These are phyloP conservation scores for Pleuronectes platessa DNA, from an alignment of 2,113 vertebrate genomes.

Conservation along the genomic window DNA sequence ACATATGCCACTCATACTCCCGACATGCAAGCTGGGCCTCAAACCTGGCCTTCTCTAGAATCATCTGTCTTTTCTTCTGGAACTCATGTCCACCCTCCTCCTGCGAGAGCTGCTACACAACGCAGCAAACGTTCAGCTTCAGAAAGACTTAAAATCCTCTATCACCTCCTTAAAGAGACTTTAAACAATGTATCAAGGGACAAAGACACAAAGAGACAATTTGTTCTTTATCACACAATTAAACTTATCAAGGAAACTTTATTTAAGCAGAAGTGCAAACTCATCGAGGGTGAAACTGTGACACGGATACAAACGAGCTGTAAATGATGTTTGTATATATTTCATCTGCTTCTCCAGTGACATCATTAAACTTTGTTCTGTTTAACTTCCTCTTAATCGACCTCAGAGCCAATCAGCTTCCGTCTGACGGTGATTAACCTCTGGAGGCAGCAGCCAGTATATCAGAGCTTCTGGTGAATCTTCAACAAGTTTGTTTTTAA, in stretches of 20 bases:
- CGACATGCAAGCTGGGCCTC: slow-evolving; percentile 79
- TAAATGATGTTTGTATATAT: too few relatives aligned
- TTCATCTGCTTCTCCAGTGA: too few relatives aligned
- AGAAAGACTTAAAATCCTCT: neutral
- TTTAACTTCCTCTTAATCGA: too few relatives aligned
- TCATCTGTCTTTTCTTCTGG: slow-evolving; percentile 85
- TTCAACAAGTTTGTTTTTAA: too few relatives aligned
- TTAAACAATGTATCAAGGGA: neutral
- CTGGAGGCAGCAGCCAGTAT: too few relatives aligned
- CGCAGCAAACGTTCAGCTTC: slow-evolving; percentile 56
- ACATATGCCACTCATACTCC: slow-evolving; percentile 79
- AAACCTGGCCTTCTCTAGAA: slow-evolving; percentile 82
- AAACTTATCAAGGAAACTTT: neutral
- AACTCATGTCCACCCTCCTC: slow-evolving; percentile 83
- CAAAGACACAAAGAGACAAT: neutral
- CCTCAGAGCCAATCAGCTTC: too few relatives aligned
- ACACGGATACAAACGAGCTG: too few relatives aligned
- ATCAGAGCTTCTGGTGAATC: too few relatives aligned
- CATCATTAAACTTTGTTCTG: too few relatives aligned
- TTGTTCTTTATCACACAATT: neutral
- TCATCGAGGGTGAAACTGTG: neutral
- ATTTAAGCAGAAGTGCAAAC: neutral
- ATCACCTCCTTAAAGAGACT: neutral
- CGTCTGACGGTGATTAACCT: too few relatives aligned
- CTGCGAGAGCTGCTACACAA: slow-evolving; percentile 72